phyloP scores from a whole-genome alignment of 2,797 vertebrate species.

The Chromobotia macracanthus region DNA sequence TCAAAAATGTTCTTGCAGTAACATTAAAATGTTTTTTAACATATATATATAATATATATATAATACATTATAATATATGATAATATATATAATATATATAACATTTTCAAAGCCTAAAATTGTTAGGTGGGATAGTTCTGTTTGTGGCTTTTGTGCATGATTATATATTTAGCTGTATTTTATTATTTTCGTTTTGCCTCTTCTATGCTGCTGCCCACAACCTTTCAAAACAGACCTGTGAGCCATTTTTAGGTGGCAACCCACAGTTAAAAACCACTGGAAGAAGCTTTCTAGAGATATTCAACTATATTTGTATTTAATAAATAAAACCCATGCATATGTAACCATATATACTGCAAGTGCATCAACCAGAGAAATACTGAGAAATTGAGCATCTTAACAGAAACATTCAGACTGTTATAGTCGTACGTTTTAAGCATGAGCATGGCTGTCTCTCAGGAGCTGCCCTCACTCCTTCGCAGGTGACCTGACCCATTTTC shows the following conservation, averaged over 20 bases:
- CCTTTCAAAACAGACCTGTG: background rate
- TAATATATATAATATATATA: too few species aligned
- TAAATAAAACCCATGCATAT: background rate
- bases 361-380: too few species aligned
- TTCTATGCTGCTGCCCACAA: background rate
- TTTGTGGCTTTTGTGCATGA: background rate
- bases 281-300: background rate
- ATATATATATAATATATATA: too few species aligned
- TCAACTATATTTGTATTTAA: background rate
- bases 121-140: too few species aligned
- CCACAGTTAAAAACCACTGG: background rate
- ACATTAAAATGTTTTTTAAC: too few species aligned
- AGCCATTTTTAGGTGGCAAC: background rate
- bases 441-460: slow-evolving; percentile 24
- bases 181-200: background rate
- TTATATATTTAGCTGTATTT: background rate
- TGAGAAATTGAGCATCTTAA: slow-evolving; percentile 7
- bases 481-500: slow-evolving; percentile 60
- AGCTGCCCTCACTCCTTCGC: slow-evolving; percentile 14
- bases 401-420: background rate
- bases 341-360: background rate
- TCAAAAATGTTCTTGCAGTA: too few species aligned
- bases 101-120: too few species aligned
- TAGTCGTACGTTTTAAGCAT: too few species aligned
- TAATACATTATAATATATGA: too few species aligned